Conservation (phyloP, 1,140 invertebrate species). For the Pinna nobilis region DNA sequence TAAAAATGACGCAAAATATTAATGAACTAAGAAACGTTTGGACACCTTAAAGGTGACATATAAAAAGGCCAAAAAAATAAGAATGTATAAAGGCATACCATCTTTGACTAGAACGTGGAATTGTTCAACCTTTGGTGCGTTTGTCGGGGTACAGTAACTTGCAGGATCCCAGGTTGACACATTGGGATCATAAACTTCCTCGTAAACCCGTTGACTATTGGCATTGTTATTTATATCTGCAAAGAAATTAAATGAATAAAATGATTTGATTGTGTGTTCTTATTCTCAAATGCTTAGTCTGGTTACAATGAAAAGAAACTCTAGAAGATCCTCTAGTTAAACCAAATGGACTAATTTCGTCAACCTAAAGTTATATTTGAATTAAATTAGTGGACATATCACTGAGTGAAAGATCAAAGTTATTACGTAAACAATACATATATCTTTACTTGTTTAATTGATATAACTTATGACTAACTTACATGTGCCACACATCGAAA, state of each 20-base stretch:
- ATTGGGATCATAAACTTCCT: constrained; percentile 11
- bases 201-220: constrained; percentile 14
- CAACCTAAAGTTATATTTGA: background rate
- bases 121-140: constrained; percentile 13
- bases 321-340: background rate
- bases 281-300: background rate
- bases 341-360: background rate
- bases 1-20: too few relatives aligned
- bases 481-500: too few relatives aligned
- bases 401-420: background rate
- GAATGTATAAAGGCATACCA: constrained; percentile 13
- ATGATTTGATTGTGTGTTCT: background rate
- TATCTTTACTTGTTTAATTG: too few relatives aligned
- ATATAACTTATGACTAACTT: too few relatives aligned
- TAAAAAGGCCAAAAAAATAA: too few relatives aligned
- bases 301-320: background rate
- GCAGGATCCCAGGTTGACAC: background rate
- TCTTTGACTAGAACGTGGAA: constrained; percentile 37
- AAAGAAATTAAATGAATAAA: background rate
- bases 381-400: background rate
- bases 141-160: constrained; percentile 32
- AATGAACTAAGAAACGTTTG: too few relatives aligned
- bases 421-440: background rate
- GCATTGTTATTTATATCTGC: constrained; percentile 33
- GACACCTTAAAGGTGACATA: too few relatives aligned